phyloP scores from a whole-genome alignment of 2,113 vertebrate species.

The Pitta sordida region DNA sequence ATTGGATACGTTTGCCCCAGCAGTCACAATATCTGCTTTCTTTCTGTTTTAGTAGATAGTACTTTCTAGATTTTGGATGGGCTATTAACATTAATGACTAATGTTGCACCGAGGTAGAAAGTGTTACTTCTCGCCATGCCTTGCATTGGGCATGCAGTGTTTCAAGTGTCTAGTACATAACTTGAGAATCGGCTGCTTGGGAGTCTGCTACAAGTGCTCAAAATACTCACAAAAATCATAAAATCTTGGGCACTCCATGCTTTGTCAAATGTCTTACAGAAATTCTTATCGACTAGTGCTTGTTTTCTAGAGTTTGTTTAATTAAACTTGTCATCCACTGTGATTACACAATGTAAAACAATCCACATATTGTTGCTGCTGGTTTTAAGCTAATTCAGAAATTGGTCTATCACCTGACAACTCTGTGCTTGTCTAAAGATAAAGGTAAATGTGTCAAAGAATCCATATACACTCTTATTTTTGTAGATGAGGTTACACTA shows the following conservation, averaged over 20 bases:
- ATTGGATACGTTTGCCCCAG: background rate
- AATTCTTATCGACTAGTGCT: background rate
- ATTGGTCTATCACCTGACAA: background rate
- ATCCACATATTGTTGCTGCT: background rate
- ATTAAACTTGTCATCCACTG: background rate
- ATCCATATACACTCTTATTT: background rate
- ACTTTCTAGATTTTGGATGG: background rate
- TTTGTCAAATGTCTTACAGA: background rate
- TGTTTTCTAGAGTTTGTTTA: background rate
- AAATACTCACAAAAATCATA: background rate
- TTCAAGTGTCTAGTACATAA: background rate
- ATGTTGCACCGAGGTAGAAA: accelerated
- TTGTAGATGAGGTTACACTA: background rate
- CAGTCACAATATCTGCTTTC: background rate
- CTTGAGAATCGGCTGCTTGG: background rate
- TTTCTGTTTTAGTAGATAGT: background rate
- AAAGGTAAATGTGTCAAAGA: background rate
- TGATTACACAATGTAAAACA: slow-evolving; percentile 22
- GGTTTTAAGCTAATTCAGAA: background rate
- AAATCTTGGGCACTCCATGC: background rate
- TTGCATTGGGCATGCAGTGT: background rate
- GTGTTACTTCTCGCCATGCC: background rate
- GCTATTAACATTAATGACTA: background rate
- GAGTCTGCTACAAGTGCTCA: background rate
- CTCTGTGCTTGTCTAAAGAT: background rate